Evolutionary conservation across 37 sponge, comb jelly and placozoan genomes (phyloP), one percentile per base, ranked within the genome.

Genomic region (Ephydatia muelleri): DNA sequence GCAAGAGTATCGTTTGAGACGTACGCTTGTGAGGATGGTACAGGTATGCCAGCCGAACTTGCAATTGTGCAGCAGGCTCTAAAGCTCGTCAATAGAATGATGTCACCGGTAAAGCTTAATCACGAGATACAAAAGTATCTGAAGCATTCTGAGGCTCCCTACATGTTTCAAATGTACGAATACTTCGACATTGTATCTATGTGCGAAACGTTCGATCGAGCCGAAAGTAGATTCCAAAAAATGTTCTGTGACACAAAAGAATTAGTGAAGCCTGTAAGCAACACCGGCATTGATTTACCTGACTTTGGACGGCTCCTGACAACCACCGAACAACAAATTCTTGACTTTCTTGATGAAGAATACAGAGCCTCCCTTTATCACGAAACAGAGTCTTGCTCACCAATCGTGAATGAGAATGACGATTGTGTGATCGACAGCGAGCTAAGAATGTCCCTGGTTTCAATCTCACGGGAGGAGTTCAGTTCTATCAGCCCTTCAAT

Each of bases 101-200:
- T 75, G 0, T 81, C 93, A 31, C 89, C 93, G 0, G 4, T 73
- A 22, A 70, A 57, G 38, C 65, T 92, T 19, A 26, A 85, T 1
- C 26, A 73, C 36, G 68, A 82, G 49, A 82, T 92, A 14, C 83
- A 79, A 39, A 77, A 33, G 30, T 36, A 64, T 48, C 47, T 57
- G n/a, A 28, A 49, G 0, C n/a, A 31, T 29, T 38, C 82, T 19
- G 83, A 88, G 13, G 28, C 82, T 0, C 93, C 89, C 6, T 49
- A 43, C 2, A 65, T 86, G 0, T 33, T 92, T 14, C 89, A 92
- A 71, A 65, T 92, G 31, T 88, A 86, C 40, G 93, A 92, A 48
- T 92, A 85, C 35, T 76, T 88, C 2, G 80, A 85, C 66, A 19
- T 92, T 3, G 82, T 88, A 12, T 68, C 71, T 28, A 26, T 79